Evolutionary conservation across 2,888 invertebrate species (phyloP).

Genomic region (Dascillus cervinus): DNA sequence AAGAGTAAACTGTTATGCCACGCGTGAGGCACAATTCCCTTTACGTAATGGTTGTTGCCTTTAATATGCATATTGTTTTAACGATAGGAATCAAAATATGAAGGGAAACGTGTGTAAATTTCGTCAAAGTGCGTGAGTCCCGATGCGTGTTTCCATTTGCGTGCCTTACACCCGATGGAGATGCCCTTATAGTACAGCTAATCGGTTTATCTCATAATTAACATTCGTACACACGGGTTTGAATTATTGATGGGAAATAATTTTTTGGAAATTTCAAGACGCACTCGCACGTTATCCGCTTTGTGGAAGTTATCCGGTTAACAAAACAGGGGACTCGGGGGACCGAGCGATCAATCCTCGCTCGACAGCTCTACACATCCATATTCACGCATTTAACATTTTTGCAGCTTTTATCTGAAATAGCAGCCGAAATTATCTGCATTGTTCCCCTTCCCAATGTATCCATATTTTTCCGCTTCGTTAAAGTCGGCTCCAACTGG

Average conservation of each 20-base stretch:
- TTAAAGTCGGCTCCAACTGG: too few species aligned
- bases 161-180: slow-evolving; percentile 28
- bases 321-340: slow-evolving; percentile 17
- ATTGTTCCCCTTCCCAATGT: slow-evolving; percentile 15
- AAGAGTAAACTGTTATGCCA: too few species aligned
- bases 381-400: slow-evolving; percentile 24
- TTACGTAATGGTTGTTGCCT: too few species aligned
- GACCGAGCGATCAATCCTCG: slow-evolving; percentile 22
- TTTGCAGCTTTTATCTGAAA: slow-evolving; percentile 20
- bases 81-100: too few species aligned
- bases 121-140: slow-evolving; percentile 19
- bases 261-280: too few species aligned
- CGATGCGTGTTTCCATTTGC: slow-evolving; percentile 28
- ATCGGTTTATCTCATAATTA: slow-evolving; percentile 34
- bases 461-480: too few species aligned
- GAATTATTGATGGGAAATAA: too few species aligned
- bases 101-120: too few species aligned
- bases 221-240: slow-evolving; percentile 19
- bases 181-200: slow-evolving; percentile 30
- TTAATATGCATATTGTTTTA: too few species aligned
- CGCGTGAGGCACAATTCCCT: too few species aligned
- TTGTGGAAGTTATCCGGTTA: slow-evolving; percentile 20
- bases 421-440: slow-evolving; percentile 14
- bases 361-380: slow-evolving; percentile 22
- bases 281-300: too few species aligned